A percentile compares a stretch with the other conserved stretches of the same genome.
Evolutionary conservation across 2,113 vertebrate species (phyloP).

Genomic region (Catagonus wagneri): DNA sequence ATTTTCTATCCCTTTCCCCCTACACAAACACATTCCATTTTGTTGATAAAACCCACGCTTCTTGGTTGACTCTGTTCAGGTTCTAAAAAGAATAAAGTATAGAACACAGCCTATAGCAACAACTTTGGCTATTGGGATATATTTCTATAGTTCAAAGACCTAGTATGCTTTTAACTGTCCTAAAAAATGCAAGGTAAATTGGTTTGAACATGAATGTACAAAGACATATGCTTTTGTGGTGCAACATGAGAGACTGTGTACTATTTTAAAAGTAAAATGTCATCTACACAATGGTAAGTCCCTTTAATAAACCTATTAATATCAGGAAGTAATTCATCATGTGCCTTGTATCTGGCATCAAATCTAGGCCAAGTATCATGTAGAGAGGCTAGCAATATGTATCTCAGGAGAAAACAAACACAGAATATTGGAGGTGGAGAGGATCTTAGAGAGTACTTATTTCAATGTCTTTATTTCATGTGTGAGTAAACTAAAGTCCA

Average conservation of each 20-base stretch:
- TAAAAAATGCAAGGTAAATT: slow-evolving; percentile 62
- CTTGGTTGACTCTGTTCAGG: not conserved
- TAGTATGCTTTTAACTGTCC: slow-evolving; percentile 6
- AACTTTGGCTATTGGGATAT: not conserved
- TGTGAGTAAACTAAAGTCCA: not conserved
- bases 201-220: slow-evolving; percentile 3
- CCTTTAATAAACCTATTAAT: slow-evolving; percentile 26
- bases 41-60: not conserved
- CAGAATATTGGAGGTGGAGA: not conserved
- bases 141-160: slow-evolving; percentile 42
- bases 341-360: not conserved
- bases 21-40: not conserved
- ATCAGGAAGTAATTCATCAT: not conserved
- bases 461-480: not conserved
- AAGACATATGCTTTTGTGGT: not conserved
- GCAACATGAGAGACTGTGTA: not conserved
- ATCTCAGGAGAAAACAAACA: not conserved
- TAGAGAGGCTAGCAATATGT: not conserved
- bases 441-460: not conserved
- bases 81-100: not conserved
- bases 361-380: not conserved
- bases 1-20: not conserved
- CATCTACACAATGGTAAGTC: not conserved
- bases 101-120: not conserved
- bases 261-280: slow-evolving; percentile 52